These are phyloP conservation scores for Bombyx mandarina DNA, from an alignment of 1,140 invertebrate species.

Conservation along the genomic window DNA sequence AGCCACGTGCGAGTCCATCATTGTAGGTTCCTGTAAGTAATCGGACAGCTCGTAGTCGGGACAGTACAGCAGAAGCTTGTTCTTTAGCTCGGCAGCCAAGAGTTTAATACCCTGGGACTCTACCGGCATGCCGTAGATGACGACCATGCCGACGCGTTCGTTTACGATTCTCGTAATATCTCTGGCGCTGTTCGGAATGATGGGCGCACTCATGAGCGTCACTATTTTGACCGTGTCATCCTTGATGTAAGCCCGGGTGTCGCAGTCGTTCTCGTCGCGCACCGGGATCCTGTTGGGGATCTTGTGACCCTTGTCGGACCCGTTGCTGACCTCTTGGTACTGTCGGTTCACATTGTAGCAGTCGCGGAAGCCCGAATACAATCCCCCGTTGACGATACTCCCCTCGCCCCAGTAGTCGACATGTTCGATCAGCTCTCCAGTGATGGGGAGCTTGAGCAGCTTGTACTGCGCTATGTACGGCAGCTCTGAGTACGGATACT, in stretches of 20 bases:
- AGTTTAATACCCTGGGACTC: background rate
- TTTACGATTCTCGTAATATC: background rate
- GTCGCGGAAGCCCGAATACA: background rate
- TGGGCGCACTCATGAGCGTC: background rate
- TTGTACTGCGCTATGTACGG: background rate
- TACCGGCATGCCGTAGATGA: background rate
- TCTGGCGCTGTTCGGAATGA: background rate
- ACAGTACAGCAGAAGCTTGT: background rate
- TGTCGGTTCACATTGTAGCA: background rate
- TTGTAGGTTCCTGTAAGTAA: background rate
- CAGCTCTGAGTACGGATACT: background rate
- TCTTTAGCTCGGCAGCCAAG: background rate
- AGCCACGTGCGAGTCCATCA: background rate
- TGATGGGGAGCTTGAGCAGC: background rate
- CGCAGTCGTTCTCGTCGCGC: background rate
- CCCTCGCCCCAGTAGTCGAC: conserved; percentile 1
- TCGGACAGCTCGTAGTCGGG: background rate
- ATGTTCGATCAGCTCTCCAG: background rate
- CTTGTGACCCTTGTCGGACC: background rate
- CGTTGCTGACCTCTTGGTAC: background rate
- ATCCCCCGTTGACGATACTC: background rate
- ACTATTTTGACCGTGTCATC: background rate
- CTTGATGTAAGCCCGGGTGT: background rate
- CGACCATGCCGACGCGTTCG: background rate
- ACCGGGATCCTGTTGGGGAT: background rate